phyloP scores from a whole-genome alignment of 2,888 invertebrate species.

The Dilophus febrilis region DNA sequence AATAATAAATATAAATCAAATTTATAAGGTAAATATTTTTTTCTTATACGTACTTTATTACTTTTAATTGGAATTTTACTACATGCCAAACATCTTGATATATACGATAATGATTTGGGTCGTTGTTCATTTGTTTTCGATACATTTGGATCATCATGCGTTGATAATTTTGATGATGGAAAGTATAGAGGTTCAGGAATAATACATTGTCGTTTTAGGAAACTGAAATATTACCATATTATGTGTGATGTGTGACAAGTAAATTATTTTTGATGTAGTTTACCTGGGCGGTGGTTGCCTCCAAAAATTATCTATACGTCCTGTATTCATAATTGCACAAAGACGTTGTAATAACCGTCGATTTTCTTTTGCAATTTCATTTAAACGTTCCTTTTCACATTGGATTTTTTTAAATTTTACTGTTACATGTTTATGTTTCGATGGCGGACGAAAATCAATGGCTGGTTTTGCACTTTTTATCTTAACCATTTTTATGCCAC shows the following conservation, averaged over 20 bases:
- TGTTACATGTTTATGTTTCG: slow-evolving; percentile 44
- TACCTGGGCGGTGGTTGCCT: slow-evolving; percentile 39
- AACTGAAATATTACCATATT: too few species aligned
- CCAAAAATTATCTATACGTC: slow-evolving; percentile 52
- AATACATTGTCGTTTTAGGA: too few species aligned
- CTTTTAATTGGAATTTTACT: slow-evolving; percentile 21
- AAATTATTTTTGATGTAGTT: slow-evolving; percentile 19
- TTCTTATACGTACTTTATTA: slow-evolving; percentile 16
- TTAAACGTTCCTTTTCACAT: slow-evolving; percentile 46
- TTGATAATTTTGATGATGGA: not conserved
- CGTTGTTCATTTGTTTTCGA: too few species aligned
- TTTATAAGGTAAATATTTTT: not conserved
- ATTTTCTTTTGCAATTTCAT: slow-evolving; percentile 49
- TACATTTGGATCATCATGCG: too few species aligned
- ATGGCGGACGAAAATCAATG: slow-evolving; percentile 47
- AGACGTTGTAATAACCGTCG: slow-evolving; percentile 48
- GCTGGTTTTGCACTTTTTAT: slow-evolving; percentile 47
- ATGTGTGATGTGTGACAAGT: too few species aligned
- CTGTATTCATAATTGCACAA: slow-evolving; percentile 44
- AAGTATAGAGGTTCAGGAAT: too few species aligned
- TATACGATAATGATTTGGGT: slow-evolving; percentile 3
- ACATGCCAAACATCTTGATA: slow-evolving; percentile 22
- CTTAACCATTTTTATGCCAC: slow-evolving; percentile 20
- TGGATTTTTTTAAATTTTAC: slow-evolving; percentile 52
- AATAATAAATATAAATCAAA: too few species aligned